These are phyloP conservation scores for Epirrhoe alternata DNA, from an alignment of 2,888 invertebrate species.

Conservation along the genomic window DNA sequence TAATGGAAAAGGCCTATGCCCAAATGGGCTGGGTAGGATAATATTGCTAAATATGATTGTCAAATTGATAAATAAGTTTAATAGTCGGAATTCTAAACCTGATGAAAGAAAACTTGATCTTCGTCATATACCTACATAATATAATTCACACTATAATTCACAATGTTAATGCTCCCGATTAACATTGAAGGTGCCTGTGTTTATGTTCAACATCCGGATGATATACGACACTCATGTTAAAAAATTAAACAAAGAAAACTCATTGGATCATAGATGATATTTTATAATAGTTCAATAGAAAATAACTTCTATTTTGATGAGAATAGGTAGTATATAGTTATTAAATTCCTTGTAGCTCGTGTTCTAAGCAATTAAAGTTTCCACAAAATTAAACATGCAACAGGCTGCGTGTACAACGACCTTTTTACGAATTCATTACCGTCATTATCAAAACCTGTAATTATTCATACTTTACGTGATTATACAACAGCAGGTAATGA, in stretches of 20 bases:
- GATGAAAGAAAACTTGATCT: constrained; percentile 51
- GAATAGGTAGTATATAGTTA: constrained; percentile 17
- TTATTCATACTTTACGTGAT: constrained; percentile 61
- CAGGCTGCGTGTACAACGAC: constrained; percentile 45
- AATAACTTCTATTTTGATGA: constrained; percentile 6
- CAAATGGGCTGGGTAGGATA: too few relatives aligned
- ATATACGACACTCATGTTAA: constrained; percentile 2
- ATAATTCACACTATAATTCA: constrained; percentile 13
- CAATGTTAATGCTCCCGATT: too few relatives aligned
- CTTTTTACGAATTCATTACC: constrained; percentile 50
- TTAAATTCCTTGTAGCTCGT: constrained; percentile 42
- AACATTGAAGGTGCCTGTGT: constrained; percentile 22
- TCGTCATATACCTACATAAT: not conserved
- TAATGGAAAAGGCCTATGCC: too few relatives aligned
- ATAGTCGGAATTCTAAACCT: constrained; percentile 33
- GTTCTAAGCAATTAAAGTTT: constrained; percentile 43
- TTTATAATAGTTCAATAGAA: not conserved
- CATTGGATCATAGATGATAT: not conserved
- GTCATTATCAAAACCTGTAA: constrained; percentile 55
- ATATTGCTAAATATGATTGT: too few relatives aligned
- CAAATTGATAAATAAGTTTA: too few relatives aligned
- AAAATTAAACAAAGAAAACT: not conserved
- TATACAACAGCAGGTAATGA: constrained; percentile 64
- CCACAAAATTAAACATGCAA: constrained; percentile 47
- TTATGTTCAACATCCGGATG: constrained; percentile 28